Evolutionary conservation across 2,888 invertebrate genomes (phyloP), one percentile per base, ranked within the genome.

Genomic region (Amblyjoppa proteus): DNA sequence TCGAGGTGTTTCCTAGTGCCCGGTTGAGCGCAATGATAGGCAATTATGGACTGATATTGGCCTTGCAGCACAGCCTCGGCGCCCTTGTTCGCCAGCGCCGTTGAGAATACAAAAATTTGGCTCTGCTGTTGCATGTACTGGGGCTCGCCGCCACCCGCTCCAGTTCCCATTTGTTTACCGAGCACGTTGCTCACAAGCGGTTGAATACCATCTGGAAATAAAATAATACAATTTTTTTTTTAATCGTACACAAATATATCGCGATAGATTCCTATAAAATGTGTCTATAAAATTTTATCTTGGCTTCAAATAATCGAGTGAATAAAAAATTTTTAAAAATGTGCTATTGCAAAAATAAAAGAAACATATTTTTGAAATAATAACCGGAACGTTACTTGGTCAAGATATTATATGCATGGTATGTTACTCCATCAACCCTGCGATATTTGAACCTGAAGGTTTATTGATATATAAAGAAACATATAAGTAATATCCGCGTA

Each of bases 51-150:
- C 91, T 97, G 97, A 94, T 97, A 98, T 91, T 98, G 98, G 2
- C 98, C 98, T 86, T 97, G 97, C 86, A 98, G 95, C 16, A 99
- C 99, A 16, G 98, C 96, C 91, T 99, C 99, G 0, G 99, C 99
- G 5, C 98, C 99, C 93, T 98, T 97, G 94, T 99, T 99, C 3
- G 99, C 99, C 94, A 99, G 95, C 91, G 97, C 95, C 9, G 99
- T 99, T 31, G 98, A 98, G 95, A 99, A 99, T 90, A 99, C 99
- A 96, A 99, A 99, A 94, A 99, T 98, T 94, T 99, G 99, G 95
- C 98, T 99, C 95, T 99, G 99, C 94, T 99, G 99, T 95, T 98
- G 98, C 97, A 97, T 97, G 91, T 97, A 97, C 92, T 97, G 96
- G 88, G 97, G 97, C 95, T 98, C 97, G 96, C 97, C 97, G 87